Conservation (phyloP, 2,888 invertebrate genomes). For the Hybos culiciformis region DNA sequence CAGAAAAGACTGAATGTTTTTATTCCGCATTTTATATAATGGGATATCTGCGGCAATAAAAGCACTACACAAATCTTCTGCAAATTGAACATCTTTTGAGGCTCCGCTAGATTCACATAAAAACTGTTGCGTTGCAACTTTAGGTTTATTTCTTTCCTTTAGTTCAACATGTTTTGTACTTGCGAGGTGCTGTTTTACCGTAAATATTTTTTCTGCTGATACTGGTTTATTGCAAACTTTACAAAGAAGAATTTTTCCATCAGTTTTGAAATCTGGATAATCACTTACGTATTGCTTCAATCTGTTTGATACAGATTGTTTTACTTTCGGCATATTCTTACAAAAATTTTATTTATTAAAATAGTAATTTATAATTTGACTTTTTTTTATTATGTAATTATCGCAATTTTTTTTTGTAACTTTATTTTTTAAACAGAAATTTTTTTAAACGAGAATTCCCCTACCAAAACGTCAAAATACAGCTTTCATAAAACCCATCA, state of each 20-base stretch:
- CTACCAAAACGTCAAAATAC: too few relatives aligned
- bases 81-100: slow-evolving; percentile 5
- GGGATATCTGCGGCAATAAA: slow-evolving; percentile 9
- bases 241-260: slow-evolving; percentile 5
- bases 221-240: slow-evolving; percentile 8
- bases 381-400: too few relatives aligned
- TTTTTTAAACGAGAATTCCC: too few relatives aligned
- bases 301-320: neutral
- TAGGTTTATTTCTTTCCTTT: neutral
- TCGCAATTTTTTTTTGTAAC: too few relatives aligned
- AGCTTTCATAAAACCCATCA: too few relatives aligned
- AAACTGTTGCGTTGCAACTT: slow-evolving; percentile 3
- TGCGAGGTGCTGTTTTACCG: slow-evolving; percentile 3
- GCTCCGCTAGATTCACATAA: neutral
- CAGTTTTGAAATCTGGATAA: slow-evolving; percentile 8
- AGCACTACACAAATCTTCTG: neutral
- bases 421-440: too few relatives aligned
- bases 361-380: too few relatives aligned
- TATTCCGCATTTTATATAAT: neutral
- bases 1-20: neutral
- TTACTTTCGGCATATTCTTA: slow-evolving; percentile 5
- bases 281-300: slow-evolving; percentile 3
- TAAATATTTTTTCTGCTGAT: slow-evolving; percentile 1
- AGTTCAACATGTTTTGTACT: slow-evolving; percentile 7
- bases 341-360: neutral